Evolutionary conservation across 2,888 invertebrate genomes (phyloP), one percentile per base, ranked within the genome.

Genomic region (Chironomus riparius): DNA sequence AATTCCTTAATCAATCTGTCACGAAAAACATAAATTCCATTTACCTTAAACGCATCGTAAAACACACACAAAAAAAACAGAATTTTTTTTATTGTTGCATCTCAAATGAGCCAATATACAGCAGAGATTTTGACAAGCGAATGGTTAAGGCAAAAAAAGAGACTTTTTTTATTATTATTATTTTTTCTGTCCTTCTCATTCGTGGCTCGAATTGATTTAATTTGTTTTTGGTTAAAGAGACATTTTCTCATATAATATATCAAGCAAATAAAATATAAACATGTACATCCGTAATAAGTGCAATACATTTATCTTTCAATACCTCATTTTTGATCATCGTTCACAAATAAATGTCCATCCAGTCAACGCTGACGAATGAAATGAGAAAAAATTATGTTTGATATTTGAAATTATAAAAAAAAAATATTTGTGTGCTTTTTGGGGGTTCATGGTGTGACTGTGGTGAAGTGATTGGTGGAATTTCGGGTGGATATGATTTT

Each of bases 1-100:
- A 61, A 73, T 73, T 73, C 72, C 47, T 71, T 15, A 24, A 71
- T 48, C 71, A 50, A 71, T 71, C 56, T 71, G 56, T 28, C 71
- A 73, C 72, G 47, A 73, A 62, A 62, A 73, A 73, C 72, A 73
- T 38, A 61, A 73, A 62, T 73, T 73, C 72, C 72, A 62, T 73
- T 73, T 38, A 10, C 72, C 72, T 73, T 73, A 62, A 61, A 62
- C 15, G 38, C 61, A 62, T 62, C 71, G 24, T 13, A 18, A 50
- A 24, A 22, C 47, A 28, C 13, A 65, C 28, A 69, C 10, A 18
- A 69, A 47, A 70, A 28, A 56, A 56, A 56, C 38, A 38, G 1
- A 1, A 4, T 28, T 38, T 38, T 38, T 38, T 38, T 38, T 38
- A 10, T 38, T 38, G 38, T 38, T 56, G 15, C 56, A 56, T 56